Evolutionary conservation across 2,113 vertebrate species (phyloP).

Genomic region (Deroptyus accipitrinus): DNA sequence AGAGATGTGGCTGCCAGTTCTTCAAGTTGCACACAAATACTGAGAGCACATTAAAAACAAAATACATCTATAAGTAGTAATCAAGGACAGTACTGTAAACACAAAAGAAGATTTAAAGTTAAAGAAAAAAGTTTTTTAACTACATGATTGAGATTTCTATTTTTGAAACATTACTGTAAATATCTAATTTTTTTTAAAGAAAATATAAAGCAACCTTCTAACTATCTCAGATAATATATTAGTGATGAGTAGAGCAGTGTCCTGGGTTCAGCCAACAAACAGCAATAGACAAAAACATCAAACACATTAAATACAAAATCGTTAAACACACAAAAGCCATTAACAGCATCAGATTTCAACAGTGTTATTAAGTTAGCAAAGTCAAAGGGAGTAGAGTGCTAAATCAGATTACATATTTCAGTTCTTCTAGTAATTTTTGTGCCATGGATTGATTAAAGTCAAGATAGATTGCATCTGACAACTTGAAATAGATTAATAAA

Average conservation of each 20-base stretch:
- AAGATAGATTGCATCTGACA: neutral
- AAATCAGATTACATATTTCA: neutral
- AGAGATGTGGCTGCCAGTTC: neutral
- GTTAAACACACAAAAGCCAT: neutral
- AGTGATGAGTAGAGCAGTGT: neutral
- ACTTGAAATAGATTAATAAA: neutral
- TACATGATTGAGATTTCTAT: constrained; percentile 7
- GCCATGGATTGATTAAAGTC: neutral
- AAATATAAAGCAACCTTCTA: constrained; percentile 24
- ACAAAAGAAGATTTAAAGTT: neutral
- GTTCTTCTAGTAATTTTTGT: constrained; percentile 2
- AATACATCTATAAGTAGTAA: neutral
- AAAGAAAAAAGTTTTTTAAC: constrained; percentile 1
- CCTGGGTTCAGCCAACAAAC: neutral
- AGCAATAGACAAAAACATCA: neutral
- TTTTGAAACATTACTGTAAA: constrained; percentile 26
- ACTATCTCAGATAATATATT: neutral
- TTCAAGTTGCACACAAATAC: neutral
- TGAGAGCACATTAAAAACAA: neutral
- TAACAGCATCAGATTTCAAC: neutral
- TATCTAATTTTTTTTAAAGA: neutral
- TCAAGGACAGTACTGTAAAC: neutral
- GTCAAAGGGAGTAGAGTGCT: neutral
- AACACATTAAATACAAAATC: neutral
- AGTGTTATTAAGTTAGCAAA: neutral